phyloP scores from a whole-genome alignment of 2,797 vertebrate species.

The Cyprinodon diabolis region DNA sequence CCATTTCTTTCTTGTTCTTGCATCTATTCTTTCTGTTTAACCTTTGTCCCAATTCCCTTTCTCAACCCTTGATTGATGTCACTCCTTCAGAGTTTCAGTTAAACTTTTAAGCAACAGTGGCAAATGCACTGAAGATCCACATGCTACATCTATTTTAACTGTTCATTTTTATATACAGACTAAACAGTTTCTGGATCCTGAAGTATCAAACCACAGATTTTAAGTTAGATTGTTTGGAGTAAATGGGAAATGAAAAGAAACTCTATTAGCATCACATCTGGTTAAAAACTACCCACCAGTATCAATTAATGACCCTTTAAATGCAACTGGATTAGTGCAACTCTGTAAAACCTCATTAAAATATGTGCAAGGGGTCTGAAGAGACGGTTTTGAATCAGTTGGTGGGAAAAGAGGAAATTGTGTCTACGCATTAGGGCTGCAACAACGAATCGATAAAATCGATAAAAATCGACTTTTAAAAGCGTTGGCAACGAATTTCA shows the following conservation, averaged over 20 bases:
- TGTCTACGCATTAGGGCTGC: too few relatives aligned
- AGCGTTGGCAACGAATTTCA: too few relatives aligned
- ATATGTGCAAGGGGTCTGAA: too few relatives aligned
- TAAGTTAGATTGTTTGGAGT: slow-evolving; percentile 39
- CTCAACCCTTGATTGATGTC: background rate
- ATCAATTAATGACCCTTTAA: background rate
- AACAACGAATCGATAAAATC: too few relatives aligned
- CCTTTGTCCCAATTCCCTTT: background rate
- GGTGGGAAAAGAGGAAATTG: too few relatives aligned
- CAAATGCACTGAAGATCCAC: slow-evolving; percentile 15
- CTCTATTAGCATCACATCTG: background rate
- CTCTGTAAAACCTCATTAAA: background rate
- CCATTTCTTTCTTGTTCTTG: slow-evolving; percentile 29
- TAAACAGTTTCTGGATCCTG: slow-evolving; percentile 47
- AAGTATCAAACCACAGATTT: slow-evolving; percentile 70
- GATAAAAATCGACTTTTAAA: too few relatives aligned
- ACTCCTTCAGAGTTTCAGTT: slow-evolving; percentile 1
- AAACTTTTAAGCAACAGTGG: background rate
- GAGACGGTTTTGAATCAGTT: too few relatives aligned
- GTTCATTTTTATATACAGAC: slow-evolving; percentile 33
- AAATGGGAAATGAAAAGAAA: background rate
- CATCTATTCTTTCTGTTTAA: slow-evolving; percentile 16
- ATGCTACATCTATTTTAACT: slow-evolving; percentile 27
- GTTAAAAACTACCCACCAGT: background rate
- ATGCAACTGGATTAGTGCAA: background rate